A percentile compares a stretch with the other conserved stretches of the same genome.
These are phyloP conservation scores for Hemicordylus capensis DNA, from an alignment of 2,113 vertebrate species.

Conservation along the genomic window DNA sequence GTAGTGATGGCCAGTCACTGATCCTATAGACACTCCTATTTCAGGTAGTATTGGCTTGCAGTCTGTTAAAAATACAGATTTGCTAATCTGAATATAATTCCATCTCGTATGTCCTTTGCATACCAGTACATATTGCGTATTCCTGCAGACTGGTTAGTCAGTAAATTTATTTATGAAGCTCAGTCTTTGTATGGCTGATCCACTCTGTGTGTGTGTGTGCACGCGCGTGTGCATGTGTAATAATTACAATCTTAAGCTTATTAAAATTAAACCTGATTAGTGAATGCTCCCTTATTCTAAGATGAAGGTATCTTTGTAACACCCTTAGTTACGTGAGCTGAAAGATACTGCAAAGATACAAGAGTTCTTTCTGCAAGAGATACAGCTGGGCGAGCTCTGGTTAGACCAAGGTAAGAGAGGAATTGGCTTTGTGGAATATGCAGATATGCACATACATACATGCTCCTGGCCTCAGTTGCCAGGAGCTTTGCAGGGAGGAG, in stretches of 20 bases:
- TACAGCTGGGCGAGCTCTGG: constrained; percentile 44
- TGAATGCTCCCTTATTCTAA: neutral
- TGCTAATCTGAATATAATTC: neutral
- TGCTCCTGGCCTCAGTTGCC: too few relatives aligned
- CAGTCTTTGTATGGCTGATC: neutral
- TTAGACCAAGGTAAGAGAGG: constrained; percentile 57
- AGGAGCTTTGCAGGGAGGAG: too few relatives aligned
- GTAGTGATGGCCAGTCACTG: neutral
- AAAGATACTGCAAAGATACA: constrained; percentile 45
- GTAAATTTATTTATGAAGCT: neutral
- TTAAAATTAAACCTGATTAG: neutral
- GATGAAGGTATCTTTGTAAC: constrained; percentile 31
- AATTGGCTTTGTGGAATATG: neutral
- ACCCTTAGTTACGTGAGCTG: constrained; percentile 40
- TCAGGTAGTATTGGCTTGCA: neutral
- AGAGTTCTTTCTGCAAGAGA: constrained; percentile 60
- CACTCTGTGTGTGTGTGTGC: neutral
- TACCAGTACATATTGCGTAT: neutral
- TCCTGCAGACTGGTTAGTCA: neutral
- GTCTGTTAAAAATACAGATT: neutral
- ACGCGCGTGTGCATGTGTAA: too few relatives aligned
- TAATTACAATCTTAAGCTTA: neutral
- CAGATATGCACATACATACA: neutral
- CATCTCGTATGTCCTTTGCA: neutral
- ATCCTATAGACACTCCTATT: neutral